Conservation (phyloP, 2,888 invertebrate genomes). For the Watsonalla binaria region DNA sequence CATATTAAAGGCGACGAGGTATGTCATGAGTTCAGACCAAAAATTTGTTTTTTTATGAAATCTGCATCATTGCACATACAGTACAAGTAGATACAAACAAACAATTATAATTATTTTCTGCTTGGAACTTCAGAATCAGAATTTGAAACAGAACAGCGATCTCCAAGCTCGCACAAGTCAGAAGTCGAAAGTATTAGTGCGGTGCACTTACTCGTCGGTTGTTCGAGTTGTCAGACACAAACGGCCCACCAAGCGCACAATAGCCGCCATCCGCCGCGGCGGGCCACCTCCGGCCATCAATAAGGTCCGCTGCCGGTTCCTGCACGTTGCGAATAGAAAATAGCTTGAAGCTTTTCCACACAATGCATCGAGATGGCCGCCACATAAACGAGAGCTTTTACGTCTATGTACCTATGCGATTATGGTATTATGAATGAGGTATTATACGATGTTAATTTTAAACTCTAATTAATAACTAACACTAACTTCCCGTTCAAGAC, state of each 20-base stretch:
- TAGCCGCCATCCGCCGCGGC: conserved; percentile 1
- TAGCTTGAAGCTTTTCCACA: conserved; percentile 7
- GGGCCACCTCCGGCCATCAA: conserved; percentile 29
- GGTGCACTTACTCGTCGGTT: conserved; percentile 18
- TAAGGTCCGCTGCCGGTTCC: conserved; percentile 23
- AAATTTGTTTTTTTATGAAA: no score
- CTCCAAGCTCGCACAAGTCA: not conserved
- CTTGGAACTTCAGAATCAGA: not conserved
- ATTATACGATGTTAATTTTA: no score
- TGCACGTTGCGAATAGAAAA: conserved; percentile 17
- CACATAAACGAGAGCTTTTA: conserved; percentile 3
- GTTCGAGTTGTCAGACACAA: conserved; percentile 17
- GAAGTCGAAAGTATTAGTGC: conserved; percentile 4
- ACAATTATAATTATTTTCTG: no score
- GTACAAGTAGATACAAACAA: no score
- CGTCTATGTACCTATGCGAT: no score
- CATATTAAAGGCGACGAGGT: no score
- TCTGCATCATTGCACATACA: no score
- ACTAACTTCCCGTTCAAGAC: no score
- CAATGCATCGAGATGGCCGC: conserved; percentile 1
- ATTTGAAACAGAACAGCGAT: not conserved
- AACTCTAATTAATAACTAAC: no score
- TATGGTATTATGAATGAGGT: no score
- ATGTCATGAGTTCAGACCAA: no score
- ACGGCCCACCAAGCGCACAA: conserved; percentile 5